Evolutionary conservation across 92 coral and sea anemone genomes (phyloP).

Genomic region (Umimayanthus kanabou): DNA sequence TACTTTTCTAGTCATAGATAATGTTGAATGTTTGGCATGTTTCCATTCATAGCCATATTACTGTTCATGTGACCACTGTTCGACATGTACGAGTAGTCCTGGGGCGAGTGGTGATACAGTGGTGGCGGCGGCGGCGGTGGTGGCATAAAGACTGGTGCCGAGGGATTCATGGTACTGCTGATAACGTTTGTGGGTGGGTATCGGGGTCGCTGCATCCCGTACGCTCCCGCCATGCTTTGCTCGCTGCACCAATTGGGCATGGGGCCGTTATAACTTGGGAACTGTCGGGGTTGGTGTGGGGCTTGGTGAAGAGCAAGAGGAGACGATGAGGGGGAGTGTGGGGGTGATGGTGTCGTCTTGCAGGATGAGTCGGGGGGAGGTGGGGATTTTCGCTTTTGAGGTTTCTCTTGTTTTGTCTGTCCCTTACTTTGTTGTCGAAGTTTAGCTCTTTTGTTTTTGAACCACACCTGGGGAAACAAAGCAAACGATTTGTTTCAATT

Average conservation of each 20-base stretch:
- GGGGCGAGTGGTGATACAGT: conserved; percentile 45
- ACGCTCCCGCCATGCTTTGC: conserved; percentile 43
- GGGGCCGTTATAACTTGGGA: conserved; percentile 32
- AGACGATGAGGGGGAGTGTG: conserved; percentile 37
- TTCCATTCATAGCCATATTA: conserved; percentile 44
- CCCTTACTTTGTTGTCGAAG: conserved; percentile 89
- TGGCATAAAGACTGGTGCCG: conserved; percentile 48
- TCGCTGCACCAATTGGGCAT: conserved; percentile 43
- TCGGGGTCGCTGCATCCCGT: conserved; percentile 40
- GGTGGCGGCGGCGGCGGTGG: conserved; percentile 48
- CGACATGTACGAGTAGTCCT: conserved; percentile 47
- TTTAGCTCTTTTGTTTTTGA: conserved; percentile 94
- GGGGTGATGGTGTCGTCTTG: conserved; percentile 45
- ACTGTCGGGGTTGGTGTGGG: conserved; percentile 37
- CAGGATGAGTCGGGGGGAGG: conserved; percentile 57
- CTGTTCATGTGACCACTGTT: conserved; percentile 43
- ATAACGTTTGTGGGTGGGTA: conserved; percentile 46
- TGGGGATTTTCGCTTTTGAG: conserved; percentile 75
- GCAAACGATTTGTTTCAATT: background rate
- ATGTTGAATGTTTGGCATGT: conserved; percentile 41
- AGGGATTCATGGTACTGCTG: conserved; percentile 44
- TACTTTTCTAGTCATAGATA: conserved; percentile 31
- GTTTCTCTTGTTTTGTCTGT: conserved; percentile 78
- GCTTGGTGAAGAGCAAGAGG: conserved; percentile 34
- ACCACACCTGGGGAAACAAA: conserved; percentile 79